phyloP scores from a whole-genome alignment of 2,113 vertebrate genomes.

The Electrona antarctica region DNA sequence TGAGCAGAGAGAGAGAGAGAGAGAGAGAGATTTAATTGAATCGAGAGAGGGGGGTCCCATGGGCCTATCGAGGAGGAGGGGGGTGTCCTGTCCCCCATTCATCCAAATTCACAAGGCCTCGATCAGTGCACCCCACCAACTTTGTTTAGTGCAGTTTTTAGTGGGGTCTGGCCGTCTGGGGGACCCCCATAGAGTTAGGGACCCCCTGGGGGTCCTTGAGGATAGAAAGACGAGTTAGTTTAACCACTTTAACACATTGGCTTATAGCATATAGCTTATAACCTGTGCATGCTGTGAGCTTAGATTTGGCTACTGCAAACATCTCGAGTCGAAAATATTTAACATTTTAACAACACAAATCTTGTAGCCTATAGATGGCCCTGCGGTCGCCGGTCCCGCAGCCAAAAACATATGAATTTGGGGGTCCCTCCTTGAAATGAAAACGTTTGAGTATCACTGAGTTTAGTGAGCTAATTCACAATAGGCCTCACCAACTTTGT shows the following conservation, averaged over 20 bases:
- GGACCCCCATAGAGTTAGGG: too few relatives aligned
- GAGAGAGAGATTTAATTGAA: not conserved
- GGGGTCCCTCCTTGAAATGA: not conserved
- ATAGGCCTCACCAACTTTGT: constrained; percentile 54
- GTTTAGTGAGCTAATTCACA: not conserved
- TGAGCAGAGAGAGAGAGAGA: constrained; percentile 14
- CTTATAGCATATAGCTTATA: not conserved
- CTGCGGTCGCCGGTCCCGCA: too few relatives aligned
- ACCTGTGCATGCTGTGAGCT: not conserved
- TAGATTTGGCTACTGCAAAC: too few relatives aligned
- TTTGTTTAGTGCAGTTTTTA: not conserved
- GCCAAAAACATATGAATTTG: too few relatives aligned
- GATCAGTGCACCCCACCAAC: not conserved
- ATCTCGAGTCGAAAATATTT: too few relatives aligned
- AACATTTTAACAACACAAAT: too few relatives aligned
- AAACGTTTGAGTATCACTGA: not conserved
- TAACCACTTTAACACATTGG: too few relatives aligned
- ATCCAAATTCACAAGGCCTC: too few relatives aligned
- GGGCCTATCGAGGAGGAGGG: not conserved
- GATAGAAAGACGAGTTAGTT: too few relatives aligned
- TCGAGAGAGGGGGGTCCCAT: not conserved
- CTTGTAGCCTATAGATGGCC: too few relatives aligned
- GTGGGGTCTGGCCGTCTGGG: constrained; percentile 11
- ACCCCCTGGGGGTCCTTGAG: too few relatives aligned
- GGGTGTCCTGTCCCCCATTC: not conserved